Evolutionary conservation across 2,113 vertebrate species (phyloP), one percentile per base, ranked within the genome.

Genomic region (Oreocharis arfaki): DNA sequence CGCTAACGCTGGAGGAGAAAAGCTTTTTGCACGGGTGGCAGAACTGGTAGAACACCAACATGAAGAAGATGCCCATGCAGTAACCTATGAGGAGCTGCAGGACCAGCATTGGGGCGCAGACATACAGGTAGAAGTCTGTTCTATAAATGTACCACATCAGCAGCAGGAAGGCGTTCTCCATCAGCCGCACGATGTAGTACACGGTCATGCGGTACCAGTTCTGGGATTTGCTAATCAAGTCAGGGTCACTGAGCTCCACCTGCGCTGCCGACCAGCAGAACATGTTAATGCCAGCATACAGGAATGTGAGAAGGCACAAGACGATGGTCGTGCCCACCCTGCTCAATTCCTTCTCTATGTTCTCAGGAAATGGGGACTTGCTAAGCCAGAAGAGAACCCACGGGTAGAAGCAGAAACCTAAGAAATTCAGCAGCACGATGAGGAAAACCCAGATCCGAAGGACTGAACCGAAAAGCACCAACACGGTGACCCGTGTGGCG

Each of bases 191-290:
- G 79, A 98, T 98, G 96, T 99, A 99, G 97, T 99, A 99, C 23
- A 98, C 98, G 2, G 98, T 98, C 93, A 99, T 97, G 75, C 96
- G 96, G 95, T 99, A 98, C 99, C 99, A 99, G 87, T 99, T 99
- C 67, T 99, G 99, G 35, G 99, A 98, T 93, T 99, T 99, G 91
- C 98, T 99, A 73, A 99, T 99, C 96, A 99, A 97, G 95, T 99
- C 99, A 0, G 99, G 98, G 97, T 98, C 98, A 20, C 95, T 98
- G 76, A 99, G 98, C 91, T 99, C 98, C 83, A 99, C 98, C 90
- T 99, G 99, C 59, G 98, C 99, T 1, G 99, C 99, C 0, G 99
- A 99, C 99, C 99, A 99, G 98, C 99, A 99, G 98, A 99, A 99
- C 98, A 99, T 99, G 95, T 99, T 99, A 97, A 99, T 99, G 76